These are phyloP conservation scores for Drosophila neonasuta DNA, from an alignment of 2,888 invertebrate species.

Conservation along the genomic window DNA sequence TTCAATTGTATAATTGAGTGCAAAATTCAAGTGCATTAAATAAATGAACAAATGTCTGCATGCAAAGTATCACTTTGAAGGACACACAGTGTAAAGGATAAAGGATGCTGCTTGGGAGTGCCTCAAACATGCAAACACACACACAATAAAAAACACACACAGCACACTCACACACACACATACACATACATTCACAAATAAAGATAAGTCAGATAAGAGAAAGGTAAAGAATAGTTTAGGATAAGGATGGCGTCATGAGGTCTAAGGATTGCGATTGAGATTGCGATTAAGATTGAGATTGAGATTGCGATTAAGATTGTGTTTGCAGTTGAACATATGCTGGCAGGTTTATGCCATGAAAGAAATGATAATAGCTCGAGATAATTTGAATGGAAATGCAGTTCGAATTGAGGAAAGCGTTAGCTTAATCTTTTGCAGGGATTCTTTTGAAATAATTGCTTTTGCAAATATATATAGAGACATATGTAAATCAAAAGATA, in stretches of 20 bases:
- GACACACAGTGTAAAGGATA: conserved; percentile 7
- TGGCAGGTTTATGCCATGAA: conserved; percentile 15
- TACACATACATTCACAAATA: conserved; percentile 14
- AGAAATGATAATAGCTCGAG: not conserved
- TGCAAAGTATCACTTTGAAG: not conserved
- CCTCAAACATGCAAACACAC: conserved; percentile 15
- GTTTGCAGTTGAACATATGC: conserved; percentile 5
- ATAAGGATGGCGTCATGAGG: conserved; percentile 19
- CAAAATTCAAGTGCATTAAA: conserved; percentile 1
- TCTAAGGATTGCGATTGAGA: conserved; percentile 5
- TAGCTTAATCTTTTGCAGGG: not conserved
- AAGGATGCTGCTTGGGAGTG: conserved; percentile 11
- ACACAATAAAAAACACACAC: conserved; percentile 14
- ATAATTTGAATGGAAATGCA: conserved; percentile 2
- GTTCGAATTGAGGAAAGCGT: conserved; percentile 5
- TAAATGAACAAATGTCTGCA: not conserved
- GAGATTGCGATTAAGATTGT: not conserved
- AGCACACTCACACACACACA: conserved; percentile 40
- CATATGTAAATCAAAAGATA: conserved; percentile 13
- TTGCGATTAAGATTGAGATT: conserved; percentile 1
- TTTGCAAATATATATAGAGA: conserved; percentile 1
- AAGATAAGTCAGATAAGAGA: conserved; percentile 8
- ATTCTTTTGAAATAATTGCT: not conserved
- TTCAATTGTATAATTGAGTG: conserved; percentile 3
- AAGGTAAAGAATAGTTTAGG: conserved; percentile 11